phyloP scores from a whole-genome alignment of 2,797 vertebrate genomes.

The Oreonectes daqikongensis region DNA sequence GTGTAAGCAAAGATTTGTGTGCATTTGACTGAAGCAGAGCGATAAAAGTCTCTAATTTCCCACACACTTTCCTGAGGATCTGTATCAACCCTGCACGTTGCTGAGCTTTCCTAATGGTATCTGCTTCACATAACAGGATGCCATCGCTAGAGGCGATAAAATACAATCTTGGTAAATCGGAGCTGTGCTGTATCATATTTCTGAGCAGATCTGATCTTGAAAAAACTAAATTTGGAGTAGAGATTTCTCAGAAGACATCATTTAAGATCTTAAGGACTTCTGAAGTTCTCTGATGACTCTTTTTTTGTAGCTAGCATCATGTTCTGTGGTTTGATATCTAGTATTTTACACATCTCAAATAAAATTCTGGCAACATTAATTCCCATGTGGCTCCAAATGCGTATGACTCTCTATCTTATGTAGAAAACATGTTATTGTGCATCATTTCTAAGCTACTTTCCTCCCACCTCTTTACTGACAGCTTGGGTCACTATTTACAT shows the following conservation, averaged over 20 bases:
- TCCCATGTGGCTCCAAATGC: background rate
- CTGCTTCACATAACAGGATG: constrained; percentile 20
- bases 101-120: constrained; percentile 13
- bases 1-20: constrained; percentile 39
- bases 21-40: constrained; percentile 7
- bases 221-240: constrained; percentile 9
- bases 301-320: background rate
- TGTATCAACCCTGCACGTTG: constrained; percentile 5
- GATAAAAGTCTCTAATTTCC: constrained; percentile 31
- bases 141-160: constrained; percentile 3
- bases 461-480: background rate
- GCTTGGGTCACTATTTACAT: background rate
- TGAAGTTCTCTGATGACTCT: background rate
- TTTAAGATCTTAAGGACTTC: constrained; percentile 16
- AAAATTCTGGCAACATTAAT: background rate
- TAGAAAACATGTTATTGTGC: background rate
- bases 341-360: background rate
- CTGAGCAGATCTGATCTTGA: background rate
- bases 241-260: constrained; percentile 11
- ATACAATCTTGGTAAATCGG: constrained; percentile 9
- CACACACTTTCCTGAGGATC: background rate
- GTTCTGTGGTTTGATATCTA: background rate
- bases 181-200: constrained; percentile 9
- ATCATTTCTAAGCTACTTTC: background rate
- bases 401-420: background rate